Conservation (phyloP, 2,888 invertebrate genomes). For the Liopterus haemorrhoidalis region DNA sequence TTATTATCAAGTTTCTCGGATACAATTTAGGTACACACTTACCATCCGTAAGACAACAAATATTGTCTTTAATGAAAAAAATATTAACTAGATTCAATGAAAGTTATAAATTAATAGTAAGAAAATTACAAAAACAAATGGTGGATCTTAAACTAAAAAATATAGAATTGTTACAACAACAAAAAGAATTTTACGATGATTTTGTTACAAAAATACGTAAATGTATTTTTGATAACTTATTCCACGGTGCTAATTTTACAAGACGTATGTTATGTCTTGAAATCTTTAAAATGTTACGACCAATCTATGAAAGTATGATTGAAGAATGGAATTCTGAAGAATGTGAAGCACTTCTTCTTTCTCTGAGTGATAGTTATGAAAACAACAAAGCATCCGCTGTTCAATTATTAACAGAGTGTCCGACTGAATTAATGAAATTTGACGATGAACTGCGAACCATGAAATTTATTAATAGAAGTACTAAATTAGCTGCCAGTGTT, state of each 20-base stretch:
- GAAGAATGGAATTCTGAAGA: conserved; percentile 42
- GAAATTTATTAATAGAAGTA: conserved; percentile 43
- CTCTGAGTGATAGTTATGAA: conserved; percentile 71
- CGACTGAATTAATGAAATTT: conserved; percentile 39
- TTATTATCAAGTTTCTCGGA: conserved; percentile 56
- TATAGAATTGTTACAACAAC: conserved; percentile 28
- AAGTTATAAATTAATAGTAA: conserved; percentile 34
- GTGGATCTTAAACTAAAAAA: conserved; percentile 1
- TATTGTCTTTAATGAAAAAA: conserved; percentile 66
- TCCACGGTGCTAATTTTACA: conserved; percentile 58
- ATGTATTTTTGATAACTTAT: conserved; percentile 52
- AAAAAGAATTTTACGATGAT: conserved; percentile 42
- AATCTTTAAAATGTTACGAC: conserved; percentile 46
- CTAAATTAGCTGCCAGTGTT: conserved; percentile 57
- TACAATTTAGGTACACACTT: conserved; percentile 65
- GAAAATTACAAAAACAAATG: conserved; percentile 41
- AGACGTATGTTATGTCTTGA: conserved; percentile 56
- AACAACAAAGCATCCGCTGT: conserved; percentile 64
- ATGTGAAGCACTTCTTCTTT: conserved; percentile 48
- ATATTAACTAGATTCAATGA: conserved; percentile 51
- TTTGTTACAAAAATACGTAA: conserved; percentile 50
- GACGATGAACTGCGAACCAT: conserved; percentile 38
- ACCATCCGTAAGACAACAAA: conserved; percentile 62
- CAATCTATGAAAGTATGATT: conserved; percentile 35
- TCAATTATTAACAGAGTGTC: conserved; percentile 49